Conservation (phyloP, 1,140 invertebrate genomes). For the Vollenhovia emeryi region DNA sequence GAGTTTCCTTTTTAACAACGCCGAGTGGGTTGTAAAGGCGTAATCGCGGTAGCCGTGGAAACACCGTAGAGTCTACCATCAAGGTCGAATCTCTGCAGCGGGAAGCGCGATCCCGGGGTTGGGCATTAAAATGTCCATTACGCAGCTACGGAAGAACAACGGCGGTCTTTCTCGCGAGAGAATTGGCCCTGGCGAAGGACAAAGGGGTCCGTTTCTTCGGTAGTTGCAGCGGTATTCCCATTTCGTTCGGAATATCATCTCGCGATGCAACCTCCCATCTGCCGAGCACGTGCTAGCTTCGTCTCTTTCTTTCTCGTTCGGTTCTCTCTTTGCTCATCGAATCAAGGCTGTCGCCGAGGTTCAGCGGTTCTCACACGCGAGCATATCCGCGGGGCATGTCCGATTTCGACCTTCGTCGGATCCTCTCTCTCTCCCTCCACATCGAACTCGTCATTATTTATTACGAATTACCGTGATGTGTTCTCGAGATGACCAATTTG, state of each 20-base stretch:
- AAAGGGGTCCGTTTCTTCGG: slow-evolving; percentile 61
- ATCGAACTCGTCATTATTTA: slow-evolving; percentile 6
- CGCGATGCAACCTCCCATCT: slow-evolving; percentile 66
- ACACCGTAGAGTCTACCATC: background rate
- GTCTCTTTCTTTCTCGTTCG: background rate
- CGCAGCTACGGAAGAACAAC: slow-evolving; percentile 47
- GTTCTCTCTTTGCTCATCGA: slow-evolving; percentile 28
- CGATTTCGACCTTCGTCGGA: background rate
- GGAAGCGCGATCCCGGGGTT: slow-evolving; percentile 5
- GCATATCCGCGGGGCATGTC: background rate
- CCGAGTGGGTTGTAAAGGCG: background rate
- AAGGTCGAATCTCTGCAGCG: background rate
- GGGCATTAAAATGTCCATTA: slow-evolving; percentile 44
- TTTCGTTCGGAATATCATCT: slow-evolving; percentile 71
- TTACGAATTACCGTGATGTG: background rate
- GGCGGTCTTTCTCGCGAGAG: slow-evolving; percentile 9
- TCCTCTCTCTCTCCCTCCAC: background rate
- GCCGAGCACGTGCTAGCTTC: slow-evolving; percentile 70
- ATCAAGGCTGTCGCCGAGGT: slow-evolving; percentile 56
- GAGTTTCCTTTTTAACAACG: background rate
- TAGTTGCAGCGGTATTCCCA: slow-evolving; percentile 64
- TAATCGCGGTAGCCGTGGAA: background rate
- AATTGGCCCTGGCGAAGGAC: slow-evolving; percentile 1
- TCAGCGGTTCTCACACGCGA: slow-evolving; percentile 69
- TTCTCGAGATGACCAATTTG: background rate